Evolutionary conservation across 2,797 vertebrate genomes (phyloP), one percentile per base, ranked within the genome.

Genomic region (Chloroceryle amazona): DNA sequence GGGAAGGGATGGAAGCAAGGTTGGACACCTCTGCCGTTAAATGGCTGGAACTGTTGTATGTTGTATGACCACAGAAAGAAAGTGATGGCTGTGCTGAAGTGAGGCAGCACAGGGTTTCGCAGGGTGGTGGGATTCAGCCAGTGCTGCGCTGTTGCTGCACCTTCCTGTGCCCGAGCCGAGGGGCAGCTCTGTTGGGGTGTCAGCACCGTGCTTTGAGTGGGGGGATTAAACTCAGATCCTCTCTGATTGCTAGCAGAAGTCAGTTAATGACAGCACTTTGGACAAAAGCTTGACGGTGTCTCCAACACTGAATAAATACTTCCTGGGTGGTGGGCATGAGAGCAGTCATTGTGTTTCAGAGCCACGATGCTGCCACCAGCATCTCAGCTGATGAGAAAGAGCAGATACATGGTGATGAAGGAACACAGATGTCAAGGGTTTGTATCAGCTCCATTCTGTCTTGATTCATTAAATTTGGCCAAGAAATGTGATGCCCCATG

Each of bases 121-220:
- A 31, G 66, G 20, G 46, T 0, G 2, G 42, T 46, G 33, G 55
- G 39, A 19, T 52, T 79, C 2, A 1, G 33, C 31, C 3, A 3
- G 17, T 13, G 20, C 22, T 23, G 7, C 0, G 1, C 33, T 47
- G 15, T 44, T 0, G 2, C 33, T 49, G 52, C 31, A 21, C 28
- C 28, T 42, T 44, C n/a, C 41, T 1, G 0, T 6, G 11, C 11
- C 31, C 0, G 0, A 10, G 22, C 1, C 2, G 3, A 21, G 22
- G 41, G 17, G 44, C 33, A 80, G 39, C 44, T 47, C 62, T 2
- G 2, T 3, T 1, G 0, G 20, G 21, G 42, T 31, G 57, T 47
- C 52, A 46, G 51, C 57, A 57, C 26, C 2, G 0, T 41, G 55
- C 35, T 33, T 33, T 14, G 70, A 39, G 70, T 2, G 1, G 29